These are phyloP conservation scores for Melolontha melolontha DNA, from an alignment of 2,888 invertebrate species.

Conservation along the genomic window DNA sequence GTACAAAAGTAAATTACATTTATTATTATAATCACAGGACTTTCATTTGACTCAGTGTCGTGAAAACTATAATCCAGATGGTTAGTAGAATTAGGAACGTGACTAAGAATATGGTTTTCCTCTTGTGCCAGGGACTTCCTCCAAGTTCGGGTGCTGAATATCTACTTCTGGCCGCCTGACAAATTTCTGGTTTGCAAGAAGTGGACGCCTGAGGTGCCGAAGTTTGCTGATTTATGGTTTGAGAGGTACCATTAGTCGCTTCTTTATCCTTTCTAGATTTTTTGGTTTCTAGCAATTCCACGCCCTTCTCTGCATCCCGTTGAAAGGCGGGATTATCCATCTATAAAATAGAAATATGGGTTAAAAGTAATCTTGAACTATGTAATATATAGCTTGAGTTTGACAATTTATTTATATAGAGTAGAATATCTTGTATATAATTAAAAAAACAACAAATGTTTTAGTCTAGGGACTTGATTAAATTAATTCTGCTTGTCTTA, in stretches of 20 bases:
- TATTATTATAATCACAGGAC: slow-evolving; percentile 54
- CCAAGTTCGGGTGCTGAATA: slow-evolving; percentile 61
- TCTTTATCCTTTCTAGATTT: slow-evolving; percentile 8
- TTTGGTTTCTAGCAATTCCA: slow-evolving; percentile 59
- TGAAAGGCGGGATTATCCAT: slow-evolving; percentile 66
- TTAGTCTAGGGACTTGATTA: no score
- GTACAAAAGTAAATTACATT: slow-evolving; percentile 2
- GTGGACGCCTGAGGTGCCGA: slow-evolving; percentile 45
- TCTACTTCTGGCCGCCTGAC: slow-evolving; percentile 59
- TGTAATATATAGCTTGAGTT: no score
- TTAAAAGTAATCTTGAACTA: slow-evolving; percentile 2
- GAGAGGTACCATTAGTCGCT: slow-evolving; percentile 49
- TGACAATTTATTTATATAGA: no score
- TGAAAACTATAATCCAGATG: slow-evolving; percentile 67
- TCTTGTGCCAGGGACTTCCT: slow-evolving; percentile 68
- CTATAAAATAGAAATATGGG: slow-evolving; percentile 59
- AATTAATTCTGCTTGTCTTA: no score
- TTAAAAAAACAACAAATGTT: no score
- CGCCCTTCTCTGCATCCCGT: slow-evolving; percentile 57
- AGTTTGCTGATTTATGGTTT: slow-evolving; percentile 2
- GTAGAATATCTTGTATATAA: no score
- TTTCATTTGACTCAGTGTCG: slow-evolving; percentile 58
- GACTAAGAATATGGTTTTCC: slow-evolving; percentile 67
- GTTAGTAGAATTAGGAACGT: slow-evolving; percentile 64
- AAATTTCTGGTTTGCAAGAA: slow-evolving; percentile 62